Evolutionary conservation across 2,113 vertebrate species (phyloP), one percentile per base, ranked within the genome.

Genomic region (Cettia cetti): DNA sequence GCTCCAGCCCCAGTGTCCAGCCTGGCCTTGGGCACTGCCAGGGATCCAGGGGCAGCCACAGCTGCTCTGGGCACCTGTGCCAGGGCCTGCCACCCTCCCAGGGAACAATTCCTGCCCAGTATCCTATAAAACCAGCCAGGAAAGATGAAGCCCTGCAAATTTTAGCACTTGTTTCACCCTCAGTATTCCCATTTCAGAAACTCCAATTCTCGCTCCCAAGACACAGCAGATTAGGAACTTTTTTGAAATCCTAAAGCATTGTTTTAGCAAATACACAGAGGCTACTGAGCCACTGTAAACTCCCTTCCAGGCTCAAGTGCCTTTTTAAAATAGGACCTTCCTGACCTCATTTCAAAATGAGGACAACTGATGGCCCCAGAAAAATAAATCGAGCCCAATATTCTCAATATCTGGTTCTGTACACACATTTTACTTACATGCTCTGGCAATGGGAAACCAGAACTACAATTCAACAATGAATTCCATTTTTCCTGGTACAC

Each of bases 311-410:
- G 35, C 47, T 28, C 6, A 0, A 31, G 24, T n/a, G 50, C 28
- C 63, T 54, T n/a, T 85, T 94, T 80, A 83, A 95, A 95, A 77
- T 40, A 90, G 90, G 87, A 78, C 79, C 71, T 70, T 86, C 87
- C 93, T 40, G 92, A 93, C 92, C 96, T 95, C 79, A 2, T 96
- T 97, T 93, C 21, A 75, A 74, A 96, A 92, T 1, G 86, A 94
- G 94, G 94, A 86, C 95, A 95, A 88, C 57, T 8, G 56, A 22
- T 14, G 8, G 79, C 45, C 54, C 40, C 81, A 63, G 45, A 79
- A 86, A 94, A 74, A 45, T 35, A 88, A 91, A 64, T 0, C 2
- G 10, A 56, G 71, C 37, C 40, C 15, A 63, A 3, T 23, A 82
- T 49, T 63, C 69, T 35, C 63, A 63, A 56, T 83, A 61, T 63